Evolutionary conservation across 1,140 invertebrate species (phyloP).

Genomic region (Atta colombica): DNA sequence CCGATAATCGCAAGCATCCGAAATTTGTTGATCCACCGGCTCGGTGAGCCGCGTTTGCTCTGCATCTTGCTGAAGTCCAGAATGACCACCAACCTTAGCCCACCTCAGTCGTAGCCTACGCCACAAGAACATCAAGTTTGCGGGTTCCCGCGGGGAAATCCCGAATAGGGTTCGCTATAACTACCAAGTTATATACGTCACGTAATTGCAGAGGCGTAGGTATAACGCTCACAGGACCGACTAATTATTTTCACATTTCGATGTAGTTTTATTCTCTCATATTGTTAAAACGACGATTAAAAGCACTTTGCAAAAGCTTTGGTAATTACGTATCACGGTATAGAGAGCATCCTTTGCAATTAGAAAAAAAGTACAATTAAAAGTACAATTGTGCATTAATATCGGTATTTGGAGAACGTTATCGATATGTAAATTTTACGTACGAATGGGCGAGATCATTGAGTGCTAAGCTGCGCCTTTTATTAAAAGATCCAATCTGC

Average conservation of each 20-base stretch:
- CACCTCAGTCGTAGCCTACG: conserved; percentile 26
- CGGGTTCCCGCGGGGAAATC: conserved; percentile 70
- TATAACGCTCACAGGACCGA: conserved; percentile 52
- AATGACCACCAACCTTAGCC: conserved; percentile 67
- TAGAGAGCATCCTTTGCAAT: background rate
- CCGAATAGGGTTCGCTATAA: conserved; percentile 67
- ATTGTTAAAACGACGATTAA: conserved; percentile 24
- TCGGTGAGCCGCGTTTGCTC: conserved; percentile 40
- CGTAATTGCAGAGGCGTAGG: conserved; percentile 64
- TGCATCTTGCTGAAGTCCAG: conserved; percentile 45
- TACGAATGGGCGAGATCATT: no score
- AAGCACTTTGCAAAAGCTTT: background rate
- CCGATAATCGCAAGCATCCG: conserved; percentile 49
- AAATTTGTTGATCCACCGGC: conserved; percentile 54
- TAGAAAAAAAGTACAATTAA: background rate
- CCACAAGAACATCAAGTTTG: conserved; percentile 76
- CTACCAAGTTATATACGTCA: conserved; percentile 42
- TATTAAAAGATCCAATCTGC: no score
- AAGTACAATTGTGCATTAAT: background rate
- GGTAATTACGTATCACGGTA: conserved; percentile 21
- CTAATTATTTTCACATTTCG: conserved; percentile 69
- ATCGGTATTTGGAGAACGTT: background rate
- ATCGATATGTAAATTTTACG: no score
- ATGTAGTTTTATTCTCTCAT: conserved; percentile 24
- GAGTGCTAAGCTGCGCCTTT: no score